Percentiles rank a stretch among this genome's conserved stretches.
phyloP scores from a whole-genome alignment of 2,113 vertebrate genomes.

The Zapus hudsonius region DNA sequence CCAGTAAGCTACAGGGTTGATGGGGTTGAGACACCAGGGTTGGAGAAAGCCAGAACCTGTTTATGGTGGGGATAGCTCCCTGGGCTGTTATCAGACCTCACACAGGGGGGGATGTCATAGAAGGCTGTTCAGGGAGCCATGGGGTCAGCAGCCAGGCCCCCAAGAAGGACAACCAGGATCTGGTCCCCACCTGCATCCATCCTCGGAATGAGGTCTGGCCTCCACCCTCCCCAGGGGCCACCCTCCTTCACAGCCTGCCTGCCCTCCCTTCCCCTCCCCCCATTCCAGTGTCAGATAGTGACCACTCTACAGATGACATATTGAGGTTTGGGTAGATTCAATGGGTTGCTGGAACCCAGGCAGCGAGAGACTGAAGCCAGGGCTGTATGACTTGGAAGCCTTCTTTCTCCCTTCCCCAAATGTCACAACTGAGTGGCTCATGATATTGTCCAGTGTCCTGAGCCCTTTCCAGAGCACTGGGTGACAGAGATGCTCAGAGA shows the following conservation, averaged over 20 bases:
- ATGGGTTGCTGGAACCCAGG: not conserved
- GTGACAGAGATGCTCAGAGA: fast-evolving
- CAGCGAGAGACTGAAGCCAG: not conserved
- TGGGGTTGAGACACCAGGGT: not conserved
- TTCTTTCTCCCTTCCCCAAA: not conserved
- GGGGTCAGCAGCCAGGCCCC: not conserved
- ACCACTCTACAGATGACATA: fast-evolving
- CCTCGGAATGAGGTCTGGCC: slow-evolving; percentile 23
- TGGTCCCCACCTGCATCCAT: not conserved
- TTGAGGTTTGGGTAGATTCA: not conserved
- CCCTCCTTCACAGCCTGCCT: not conserved
- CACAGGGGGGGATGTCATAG: not conserved
- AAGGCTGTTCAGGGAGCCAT: not conserved
- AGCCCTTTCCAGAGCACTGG: not conserved
- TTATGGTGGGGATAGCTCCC: slow-evolving; percentile 48
- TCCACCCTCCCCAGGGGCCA: not conserved
- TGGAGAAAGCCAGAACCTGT: slow-evolving; percentile 26
- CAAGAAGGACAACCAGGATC: not conserved
- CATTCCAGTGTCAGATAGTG: not conserved
- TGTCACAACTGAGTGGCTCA: fast-evolving
- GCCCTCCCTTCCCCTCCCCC: not conserved
- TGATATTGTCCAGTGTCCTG: not conserved
- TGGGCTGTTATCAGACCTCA: slow-evolving; percentile 63
- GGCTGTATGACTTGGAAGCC: not conserved
- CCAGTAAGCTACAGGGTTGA: not conserved